A percentile compares a stretch with the other conserved stretches of the same genome.
Evolutionary conservation across 2,113 vertebrate species (phyloP).

Genomic region (Neofelis nebulosa): DNA sequence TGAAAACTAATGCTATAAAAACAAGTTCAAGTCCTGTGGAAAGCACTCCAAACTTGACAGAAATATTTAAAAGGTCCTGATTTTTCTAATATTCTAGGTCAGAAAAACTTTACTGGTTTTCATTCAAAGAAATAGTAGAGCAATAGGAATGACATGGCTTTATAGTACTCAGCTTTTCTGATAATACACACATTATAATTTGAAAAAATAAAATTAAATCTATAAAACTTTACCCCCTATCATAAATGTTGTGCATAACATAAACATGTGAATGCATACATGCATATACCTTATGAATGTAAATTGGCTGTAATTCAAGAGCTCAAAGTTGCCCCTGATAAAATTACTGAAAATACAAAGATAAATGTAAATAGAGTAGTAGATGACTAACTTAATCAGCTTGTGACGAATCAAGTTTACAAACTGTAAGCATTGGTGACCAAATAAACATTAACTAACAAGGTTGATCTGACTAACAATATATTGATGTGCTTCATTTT

Average conservation of each 20-base stretch:
- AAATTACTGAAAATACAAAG: not conserved
- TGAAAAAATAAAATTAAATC: not conserved
- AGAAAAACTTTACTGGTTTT: not conserved
- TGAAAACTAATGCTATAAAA: not conserved
- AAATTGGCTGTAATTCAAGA: not conserved
- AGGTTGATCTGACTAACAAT: not conserved
- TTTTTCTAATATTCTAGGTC: not conserved
- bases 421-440: not conserved
- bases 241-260: not conserved
- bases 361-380: not conserved
- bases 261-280: not conserved
- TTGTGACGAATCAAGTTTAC: not conserved
- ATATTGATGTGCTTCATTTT: not conserved
- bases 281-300: not conserved
- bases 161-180: not conserved
- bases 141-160: not conserved
- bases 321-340: not conserved
- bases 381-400: not conserved
- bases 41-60: not conserved
- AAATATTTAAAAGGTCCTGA: not conserved
- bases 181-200: not conserved
- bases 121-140: not conserved
- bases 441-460: not conserved
- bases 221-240: rapidly evolving
- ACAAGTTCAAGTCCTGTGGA: not conserved